A percentile compares a stretch with the other conserved stretches of the same genome.
Evolutionary conservation across 1,140 invertebrate species (phyloP).

Genomic region (Battus philenor): DNA sequence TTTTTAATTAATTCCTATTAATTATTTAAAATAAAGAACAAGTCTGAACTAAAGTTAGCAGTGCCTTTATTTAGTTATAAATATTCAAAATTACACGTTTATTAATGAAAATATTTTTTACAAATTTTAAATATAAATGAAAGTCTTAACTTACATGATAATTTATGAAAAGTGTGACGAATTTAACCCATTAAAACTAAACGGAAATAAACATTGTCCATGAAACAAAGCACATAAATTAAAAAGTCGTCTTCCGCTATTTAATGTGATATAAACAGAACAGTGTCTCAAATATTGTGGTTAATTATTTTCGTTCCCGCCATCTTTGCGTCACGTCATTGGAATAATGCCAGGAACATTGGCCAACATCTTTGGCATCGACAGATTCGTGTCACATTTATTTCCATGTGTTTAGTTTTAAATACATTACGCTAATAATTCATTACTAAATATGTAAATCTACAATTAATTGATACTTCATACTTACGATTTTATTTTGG

Average conservation of each 20-base stretch:
- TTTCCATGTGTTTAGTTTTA: conserved; percentile 1
- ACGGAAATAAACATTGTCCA: not conserved
- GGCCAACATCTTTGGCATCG: conserved; percentile 21
- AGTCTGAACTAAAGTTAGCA: no score
- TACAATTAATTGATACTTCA: conserved; percentile 11
- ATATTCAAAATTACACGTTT: no score
- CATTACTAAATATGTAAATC: no score
- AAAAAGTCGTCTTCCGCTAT: not conserved
- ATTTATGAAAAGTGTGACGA: no score
- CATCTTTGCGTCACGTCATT: conserved; percentile 7
- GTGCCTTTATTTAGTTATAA: no score
- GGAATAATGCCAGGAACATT: conserved; percentile 21
- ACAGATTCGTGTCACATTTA: conserved; percentile 19
- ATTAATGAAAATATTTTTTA: no score
- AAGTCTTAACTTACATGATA: no score
- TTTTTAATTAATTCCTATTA: no score
- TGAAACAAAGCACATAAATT: not conserved
- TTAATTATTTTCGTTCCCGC: conserved; percentile 7
- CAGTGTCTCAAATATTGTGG: conserved; percentile 5
- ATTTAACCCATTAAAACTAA: no score
- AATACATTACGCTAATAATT: conserved; percentile 9
- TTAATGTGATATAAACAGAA: conserved; percentile 10
- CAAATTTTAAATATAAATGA: no score
- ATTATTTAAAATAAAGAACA: no score
- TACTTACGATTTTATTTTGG: conserved; percentile 7